Conservation (phyloP, 2,888 invertebrate genomes). For the Lepidochrysops patricia region DNA sequence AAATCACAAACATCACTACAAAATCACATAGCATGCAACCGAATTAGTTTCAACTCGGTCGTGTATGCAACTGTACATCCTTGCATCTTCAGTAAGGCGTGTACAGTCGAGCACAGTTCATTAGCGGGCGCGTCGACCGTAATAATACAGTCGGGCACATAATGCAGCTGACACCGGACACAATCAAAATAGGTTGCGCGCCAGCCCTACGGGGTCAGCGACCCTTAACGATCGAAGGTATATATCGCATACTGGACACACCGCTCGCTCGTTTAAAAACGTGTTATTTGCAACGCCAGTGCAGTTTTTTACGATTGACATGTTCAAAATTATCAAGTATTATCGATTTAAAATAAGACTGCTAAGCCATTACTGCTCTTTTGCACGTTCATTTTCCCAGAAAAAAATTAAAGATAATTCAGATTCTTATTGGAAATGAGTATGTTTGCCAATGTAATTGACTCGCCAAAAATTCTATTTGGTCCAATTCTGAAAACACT, state of each 20-base stretch:
- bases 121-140: conserved; percentile 25
- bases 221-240: conserved; percentile 14
- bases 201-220: conserved; percentile 14
- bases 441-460: no score
- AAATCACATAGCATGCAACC: no score
- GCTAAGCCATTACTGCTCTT: no score
- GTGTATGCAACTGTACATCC: neutral
- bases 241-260: neutral
- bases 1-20: no score
- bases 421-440: no score
- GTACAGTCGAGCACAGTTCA: conserved; percentile 15
- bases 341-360: no score
- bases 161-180: conserved; percentile 31
- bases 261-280: neutral
- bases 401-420: no score
- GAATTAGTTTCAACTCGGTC: neutral
- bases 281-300: no score
- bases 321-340: no score
- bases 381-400: no score
- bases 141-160: conserved; percentile 26
- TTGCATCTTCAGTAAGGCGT: neutral
- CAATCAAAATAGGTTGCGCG: conserved; percentile 38
- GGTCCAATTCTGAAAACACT: neutral
- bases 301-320: no score
- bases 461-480: no score